phyloP scores from a whole-genome alignment of 2,113 vertebrate species.

The Leptobrachium leishanense region DNA sequence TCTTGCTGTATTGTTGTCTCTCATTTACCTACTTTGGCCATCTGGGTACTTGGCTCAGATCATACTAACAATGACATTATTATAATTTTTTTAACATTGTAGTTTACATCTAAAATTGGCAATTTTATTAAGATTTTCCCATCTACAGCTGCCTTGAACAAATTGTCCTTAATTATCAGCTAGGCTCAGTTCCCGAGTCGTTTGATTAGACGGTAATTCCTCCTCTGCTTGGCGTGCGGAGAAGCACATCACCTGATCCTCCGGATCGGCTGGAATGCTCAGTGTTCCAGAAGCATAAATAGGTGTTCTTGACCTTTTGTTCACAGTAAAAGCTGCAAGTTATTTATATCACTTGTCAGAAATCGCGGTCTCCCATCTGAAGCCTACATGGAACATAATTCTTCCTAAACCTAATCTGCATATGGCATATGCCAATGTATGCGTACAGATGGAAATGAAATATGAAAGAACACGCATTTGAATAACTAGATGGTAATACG shows the following conservation, averaged over 20 bases:
- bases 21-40: too few species aligned
- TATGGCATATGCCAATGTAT: background rate
- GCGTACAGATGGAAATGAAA: background rate
- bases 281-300: background rate
- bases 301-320: background rate
- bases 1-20: too few species aligned
- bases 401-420: background rate
- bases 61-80: too few species aligned
- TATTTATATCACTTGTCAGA: constrained; percentile 4
- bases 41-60: too few species aligned
- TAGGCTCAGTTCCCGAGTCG: background rate
- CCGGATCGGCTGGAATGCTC: background rate
- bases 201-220: background rate
- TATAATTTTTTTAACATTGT: too few species aligned
- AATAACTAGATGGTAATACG: background rate
- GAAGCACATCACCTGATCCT: background rate
- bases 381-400: background rate
- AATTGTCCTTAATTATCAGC: background rate
- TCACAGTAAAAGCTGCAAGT: background rate
- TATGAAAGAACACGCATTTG: background rate
- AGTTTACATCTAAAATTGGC: too few species aligned
- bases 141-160: background rate
- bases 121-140: too few species aligned
- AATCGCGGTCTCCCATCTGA: background rate
- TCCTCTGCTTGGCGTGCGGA: background rate